Conservation (phyloP, 2,888 invertebrate species). For the Magallana nippona region DNA sequence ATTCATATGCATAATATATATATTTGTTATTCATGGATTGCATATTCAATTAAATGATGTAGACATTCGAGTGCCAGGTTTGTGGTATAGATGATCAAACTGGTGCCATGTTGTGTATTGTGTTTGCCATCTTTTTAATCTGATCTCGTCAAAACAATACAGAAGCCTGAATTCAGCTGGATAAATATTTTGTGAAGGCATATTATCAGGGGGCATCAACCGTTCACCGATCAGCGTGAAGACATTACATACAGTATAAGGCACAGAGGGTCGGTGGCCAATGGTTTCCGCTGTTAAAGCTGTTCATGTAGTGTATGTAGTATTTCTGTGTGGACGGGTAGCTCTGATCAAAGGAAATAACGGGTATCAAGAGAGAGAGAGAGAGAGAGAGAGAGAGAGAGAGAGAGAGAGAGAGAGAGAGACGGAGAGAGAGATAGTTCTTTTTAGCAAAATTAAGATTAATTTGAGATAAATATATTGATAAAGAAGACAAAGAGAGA, state of each 20-base stretch:
- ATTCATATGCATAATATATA: too few relatives aligned
- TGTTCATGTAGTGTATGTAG: neutral
- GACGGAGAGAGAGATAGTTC: neutral
- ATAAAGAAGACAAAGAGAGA: too few relatives aligned
- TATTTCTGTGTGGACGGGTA: neutral
- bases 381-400: conserved; percentile 27
- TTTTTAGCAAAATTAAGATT: too few relatives aligned
- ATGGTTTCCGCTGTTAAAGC: too few relatives aligned
- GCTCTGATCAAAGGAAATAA: neutral
- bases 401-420: conserved; percentile 28
- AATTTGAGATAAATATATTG: too few relatives aligned
- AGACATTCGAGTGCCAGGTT: too few relatives aligned
- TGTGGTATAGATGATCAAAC: neutral
- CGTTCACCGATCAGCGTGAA: neutral
- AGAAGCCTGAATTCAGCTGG: neutral
- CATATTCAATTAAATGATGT: too few relatives aligned
- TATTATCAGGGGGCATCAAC: neutral
- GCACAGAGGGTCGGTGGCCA: conserved; percentile 2
- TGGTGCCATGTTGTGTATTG: neutral
- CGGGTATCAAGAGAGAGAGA: neutral
- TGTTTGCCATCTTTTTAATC: neutral
- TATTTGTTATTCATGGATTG: too few relatives aligned
- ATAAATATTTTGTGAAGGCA: conserved; percentile 25
- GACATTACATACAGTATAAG: neutral
- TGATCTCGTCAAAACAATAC: conserved; percentile 25